A percentile compares a stretch with the other conserved stretches of the same genome.
These are phyloP conservation scores for Rhamnusium bicolor DNA, from an alignment of 2,888 invertebrate species.

Conservation along the genomic window DNA sequence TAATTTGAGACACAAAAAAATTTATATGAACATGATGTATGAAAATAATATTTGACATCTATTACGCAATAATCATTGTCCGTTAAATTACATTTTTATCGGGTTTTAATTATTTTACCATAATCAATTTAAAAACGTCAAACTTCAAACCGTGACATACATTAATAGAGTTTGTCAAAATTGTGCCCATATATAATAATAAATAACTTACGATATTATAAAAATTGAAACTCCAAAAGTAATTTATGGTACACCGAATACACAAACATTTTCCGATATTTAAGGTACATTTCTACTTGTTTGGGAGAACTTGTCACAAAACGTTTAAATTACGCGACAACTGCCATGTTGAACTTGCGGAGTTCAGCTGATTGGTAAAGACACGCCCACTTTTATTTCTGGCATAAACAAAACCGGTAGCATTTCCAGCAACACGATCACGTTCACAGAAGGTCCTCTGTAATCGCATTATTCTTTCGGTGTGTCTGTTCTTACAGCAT, in stretches of 20 bases:
- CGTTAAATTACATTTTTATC: slow-evolving; percentile 1
- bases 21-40: neutral
- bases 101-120: neutral
- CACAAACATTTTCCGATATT: neutral
- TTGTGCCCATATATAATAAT: neutral
- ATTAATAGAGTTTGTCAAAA: slow-evolving; percentile 10
- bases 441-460: too few species aligned
- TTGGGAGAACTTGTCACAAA: slow-evolving; percentile 43
- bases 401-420: slow-evolving; percentile 67
- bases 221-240: neutral
- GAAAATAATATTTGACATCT: neutral
- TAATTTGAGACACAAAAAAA: neutral
- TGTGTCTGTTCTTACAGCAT: slow-evolving; percentile 37
- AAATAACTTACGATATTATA: slow-evolving; percentile 19
- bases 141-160: slow-evolving; percentile 19
- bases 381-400: slow-evolving; percentile 68
- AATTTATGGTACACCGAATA: neutral
- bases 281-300: slow-evolving; percentile 7
- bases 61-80: slow-evolving; percentile 5
- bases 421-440: slow-evolving; percentile 45
- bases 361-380: slow-evolving; percentile 67
- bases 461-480: slow-evolving; percentile 36
- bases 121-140: slow-evolving; percentile 6
- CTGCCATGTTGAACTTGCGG: slow-evolving; percentile 63
- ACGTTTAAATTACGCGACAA: slow-evolving; percentile 54